Conservation (phyloP, 2,113 vertebrate genomes). For the Narcine bancroftii region DNA sequence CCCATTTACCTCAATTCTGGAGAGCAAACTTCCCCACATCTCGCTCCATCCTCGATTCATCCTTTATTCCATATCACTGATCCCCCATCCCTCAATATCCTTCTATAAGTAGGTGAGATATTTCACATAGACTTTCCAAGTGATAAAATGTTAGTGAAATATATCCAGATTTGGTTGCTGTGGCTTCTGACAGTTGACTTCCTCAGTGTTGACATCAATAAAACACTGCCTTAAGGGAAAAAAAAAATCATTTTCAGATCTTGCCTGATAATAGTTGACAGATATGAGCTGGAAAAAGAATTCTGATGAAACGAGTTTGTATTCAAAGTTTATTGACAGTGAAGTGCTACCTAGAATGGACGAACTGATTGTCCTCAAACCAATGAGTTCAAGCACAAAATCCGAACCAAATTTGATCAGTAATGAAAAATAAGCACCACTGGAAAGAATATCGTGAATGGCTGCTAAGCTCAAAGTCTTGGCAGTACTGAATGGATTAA, state of each 20-base stretch:
- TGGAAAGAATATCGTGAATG: neutral
- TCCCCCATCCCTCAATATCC: neutral
- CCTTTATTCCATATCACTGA: neutral
- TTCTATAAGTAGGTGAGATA: neutral
- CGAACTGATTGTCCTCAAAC: neutral
- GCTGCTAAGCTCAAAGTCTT: neutral
- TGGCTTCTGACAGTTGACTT: slow-evolving; percentile 7
- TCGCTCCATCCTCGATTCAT: neutral
- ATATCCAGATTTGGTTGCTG: neutral
- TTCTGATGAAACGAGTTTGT: neutral
- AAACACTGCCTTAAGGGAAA: neutral
- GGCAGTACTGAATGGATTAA: neutral
- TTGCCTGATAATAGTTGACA: slow-evolving; percentile 23
- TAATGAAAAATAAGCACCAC: neutral
- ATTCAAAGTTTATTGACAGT: slow-evolving; percentile 5
- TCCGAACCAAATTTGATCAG: neutral
- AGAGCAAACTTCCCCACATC: neutral
- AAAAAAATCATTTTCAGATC: slow-evolving; percentile 15
- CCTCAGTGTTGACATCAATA: neutral
- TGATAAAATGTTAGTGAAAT: neutral
- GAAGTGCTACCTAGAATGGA: neutral
- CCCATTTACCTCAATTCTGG: neutral
- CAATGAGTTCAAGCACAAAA: neutral
- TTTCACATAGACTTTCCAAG: neutral
- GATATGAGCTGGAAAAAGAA: neutral